phyloP scores from a whole-genome alignment of 2,113 vertebrate species.

The Peromyscus maniculatus region DNA sequence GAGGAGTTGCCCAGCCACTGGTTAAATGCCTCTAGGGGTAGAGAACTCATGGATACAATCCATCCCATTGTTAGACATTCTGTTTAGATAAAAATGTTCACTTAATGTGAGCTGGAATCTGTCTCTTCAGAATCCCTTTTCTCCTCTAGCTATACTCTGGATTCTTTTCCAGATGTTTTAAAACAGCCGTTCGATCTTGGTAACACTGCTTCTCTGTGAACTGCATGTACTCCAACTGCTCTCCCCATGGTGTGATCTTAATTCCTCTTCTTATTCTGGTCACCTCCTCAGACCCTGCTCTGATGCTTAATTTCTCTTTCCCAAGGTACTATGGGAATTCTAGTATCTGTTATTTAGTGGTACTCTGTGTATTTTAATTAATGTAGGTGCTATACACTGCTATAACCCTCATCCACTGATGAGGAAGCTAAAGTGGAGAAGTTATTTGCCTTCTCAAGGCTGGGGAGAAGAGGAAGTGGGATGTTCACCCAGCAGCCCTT shows the following conservation, averaged over 20 bases:
- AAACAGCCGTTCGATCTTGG: neutral
- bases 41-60: neutral
- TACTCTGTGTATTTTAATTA: neutral
- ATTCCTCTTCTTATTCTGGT: constrained; percentile 1
- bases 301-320: neutral
- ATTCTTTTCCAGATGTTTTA: constrained; percentile 18
- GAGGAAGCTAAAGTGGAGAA: neutral
- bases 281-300: neutral
- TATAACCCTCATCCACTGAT: neutral
- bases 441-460: neutral
- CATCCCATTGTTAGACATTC: neutral
- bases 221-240: neutral
- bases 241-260: neutral
- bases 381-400: constrained; percentile 6
- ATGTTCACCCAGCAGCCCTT: neutral
- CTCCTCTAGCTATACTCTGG: neutral
- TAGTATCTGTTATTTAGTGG: constrained; percentile 13
- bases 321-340: neutral
- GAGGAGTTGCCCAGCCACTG: neutral
- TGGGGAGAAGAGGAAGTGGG: neutral
- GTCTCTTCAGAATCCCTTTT: neutral
- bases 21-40: neutral
- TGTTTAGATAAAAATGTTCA: neutral
- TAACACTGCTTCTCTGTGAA: neutral
- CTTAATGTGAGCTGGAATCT: neutral